Base-by-base conservation (phyloP, 2,113 vertebrate genomes). In the Toxostoma redivivum region DNA sequence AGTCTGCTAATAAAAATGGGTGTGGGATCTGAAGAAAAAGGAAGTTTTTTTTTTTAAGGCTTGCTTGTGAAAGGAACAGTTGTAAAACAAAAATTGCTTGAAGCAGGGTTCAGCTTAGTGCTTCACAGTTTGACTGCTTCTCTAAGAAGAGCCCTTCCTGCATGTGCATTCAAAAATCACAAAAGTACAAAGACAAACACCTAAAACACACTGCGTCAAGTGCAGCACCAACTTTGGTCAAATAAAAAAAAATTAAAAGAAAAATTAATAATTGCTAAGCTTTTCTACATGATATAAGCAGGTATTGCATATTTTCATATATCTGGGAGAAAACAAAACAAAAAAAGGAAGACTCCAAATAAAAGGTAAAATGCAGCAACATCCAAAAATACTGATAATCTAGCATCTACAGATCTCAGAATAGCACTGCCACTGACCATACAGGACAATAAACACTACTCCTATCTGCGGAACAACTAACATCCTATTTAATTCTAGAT, bases 251-350 rank as follows among this genome's bases (percentile, higher is more conserved):
- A 96, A 80, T 90, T 53, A 86, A 97, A 96, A 97, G 96, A 98
- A 97, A 98, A 98, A 98, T 97, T 95, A 97, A 98, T 97, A 95
- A 97, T 97, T 71, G 98, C 98, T 98, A 99, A 98, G 97, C 97
- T 95, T 98, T 97, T 98, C 98, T 98, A 98, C 97, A 98, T 98
- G 98, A 99, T 99, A 99, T 98, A 99, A 99, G 98, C 98, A 98
- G 98, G 98, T 99, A 98, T 99, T 99, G 99, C 99, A 99, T 99
- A 99, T 99, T 98, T 98, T 98, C 98, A 99, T 98, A 98, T 98
- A 98, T 98, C 98, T 98, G 98, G 98, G 98, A 96, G 97, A 97
- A 94, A 96, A 97, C 94, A 90, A 98, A 98, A 97, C 94, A 96
- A 97, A 93, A 98, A 93, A 98, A 98, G 98, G 98, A 98, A 98